Percentiles rank a stretch among this genome's conserved stretches.
Evolutionary conservation across 2,113 vertebrate genomes (phyloP).

Genomic region (Anser cygnoides): DNA sequence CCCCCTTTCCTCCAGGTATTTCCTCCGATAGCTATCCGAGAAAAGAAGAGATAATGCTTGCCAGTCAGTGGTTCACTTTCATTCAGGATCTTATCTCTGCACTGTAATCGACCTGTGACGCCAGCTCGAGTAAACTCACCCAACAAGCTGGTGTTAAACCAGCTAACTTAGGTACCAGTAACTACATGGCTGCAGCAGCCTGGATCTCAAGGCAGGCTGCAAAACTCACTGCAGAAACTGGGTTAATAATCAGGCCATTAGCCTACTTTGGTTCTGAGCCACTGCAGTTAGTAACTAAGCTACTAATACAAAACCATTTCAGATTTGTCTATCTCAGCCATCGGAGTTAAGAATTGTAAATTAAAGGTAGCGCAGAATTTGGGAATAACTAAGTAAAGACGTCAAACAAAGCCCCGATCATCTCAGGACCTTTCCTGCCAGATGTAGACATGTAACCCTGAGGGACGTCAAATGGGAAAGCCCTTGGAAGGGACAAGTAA

Average conservation of each 20-base stretch:
- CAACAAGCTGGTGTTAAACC: not conserved
- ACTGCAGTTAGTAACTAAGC: not conserved
- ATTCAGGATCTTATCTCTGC: slow-evolving; percentile 60
- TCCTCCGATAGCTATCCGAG: not conserved
- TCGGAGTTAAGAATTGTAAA: not conserved
- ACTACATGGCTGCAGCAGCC: not conserved
- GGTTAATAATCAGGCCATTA: not conserved
- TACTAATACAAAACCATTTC: not conserved
- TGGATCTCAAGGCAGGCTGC: not conserved
- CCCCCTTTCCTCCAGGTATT: slow-evolving; percentile 7
- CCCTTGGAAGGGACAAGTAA: not conserved
- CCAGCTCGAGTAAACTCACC: not conserved
- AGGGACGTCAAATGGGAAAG: not conserved
- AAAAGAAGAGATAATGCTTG: not conserved
- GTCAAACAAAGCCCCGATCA: not conserved
- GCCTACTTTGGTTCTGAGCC: not conserved
- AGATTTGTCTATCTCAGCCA: not conserved
- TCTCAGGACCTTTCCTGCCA: not conserved
- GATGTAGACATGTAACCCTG: not conserved
- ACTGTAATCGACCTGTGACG: not conserved
- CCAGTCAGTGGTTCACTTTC: slow-evolving; percentile 44
- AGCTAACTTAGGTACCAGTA: not conserved
- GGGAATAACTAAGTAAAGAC: not conserved
- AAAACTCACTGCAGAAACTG: not conserved
- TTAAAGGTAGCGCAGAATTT: not conserved